phyloP scores from a whole-genome alignment of 2,888 invertebrate genomes.

The Ischnus inquisitorius region DNA sequence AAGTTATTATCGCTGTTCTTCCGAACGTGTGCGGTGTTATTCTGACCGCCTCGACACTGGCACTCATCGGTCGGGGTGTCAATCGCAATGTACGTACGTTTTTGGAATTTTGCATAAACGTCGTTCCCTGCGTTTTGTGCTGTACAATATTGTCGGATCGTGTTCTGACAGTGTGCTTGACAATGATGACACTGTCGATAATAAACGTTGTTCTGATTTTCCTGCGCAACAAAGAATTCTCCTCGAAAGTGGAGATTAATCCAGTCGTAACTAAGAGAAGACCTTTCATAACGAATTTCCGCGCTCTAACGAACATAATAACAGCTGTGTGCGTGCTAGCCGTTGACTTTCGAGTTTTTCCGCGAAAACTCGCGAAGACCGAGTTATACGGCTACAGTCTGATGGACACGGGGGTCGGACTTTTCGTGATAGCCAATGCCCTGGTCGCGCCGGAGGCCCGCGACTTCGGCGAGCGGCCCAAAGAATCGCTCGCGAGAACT shows the following conservation, averaged over 20 bases:
- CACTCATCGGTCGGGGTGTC: conserved; percentile 69
- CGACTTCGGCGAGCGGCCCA: conserved; percentile 66
- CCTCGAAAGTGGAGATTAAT: conserved; percentile 28
- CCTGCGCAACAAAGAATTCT: conserved; percentile 42
- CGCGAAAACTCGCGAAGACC: conserved; percentile 94
- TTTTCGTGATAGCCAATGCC: conserved; percentile 94
- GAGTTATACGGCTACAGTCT: conserved; percentile 94
- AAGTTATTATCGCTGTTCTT: conserved; percentile 78
- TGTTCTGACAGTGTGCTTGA: conserved; percentile 71
- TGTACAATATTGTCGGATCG: conserved; percentile 81
- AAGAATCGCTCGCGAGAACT: conserved; percentile 64
- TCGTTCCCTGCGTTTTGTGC: conserved; percentile 81
- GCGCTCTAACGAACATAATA: conserved; percentile 90
- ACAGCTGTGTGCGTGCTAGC: conserved; percentile 95
- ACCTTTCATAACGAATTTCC: conserved; percentile 88
- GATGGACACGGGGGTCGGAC: conserved; percentile 98
- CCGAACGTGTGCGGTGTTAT: conserved; percentile 79
- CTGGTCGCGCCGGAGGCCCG: conserved; percentile 89
- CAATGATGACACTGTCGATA: conserved; percentile 74
- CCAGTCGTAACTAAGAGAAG: conserved; percentile 64
- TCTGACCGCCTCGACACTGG: conserved; percentile 75
- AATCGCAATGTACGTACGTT: conserved; percentile 74
- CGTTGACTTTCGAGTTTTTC: conserved; percentile 96
- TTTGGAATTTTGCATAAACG: conserved; percentile 79
- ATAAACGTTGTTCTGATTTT: conserved; percentile 73